Conservation (phyloP, 37 sponge, comb jelly and placozoan genomes). For the Agelas oroides region DNA sequence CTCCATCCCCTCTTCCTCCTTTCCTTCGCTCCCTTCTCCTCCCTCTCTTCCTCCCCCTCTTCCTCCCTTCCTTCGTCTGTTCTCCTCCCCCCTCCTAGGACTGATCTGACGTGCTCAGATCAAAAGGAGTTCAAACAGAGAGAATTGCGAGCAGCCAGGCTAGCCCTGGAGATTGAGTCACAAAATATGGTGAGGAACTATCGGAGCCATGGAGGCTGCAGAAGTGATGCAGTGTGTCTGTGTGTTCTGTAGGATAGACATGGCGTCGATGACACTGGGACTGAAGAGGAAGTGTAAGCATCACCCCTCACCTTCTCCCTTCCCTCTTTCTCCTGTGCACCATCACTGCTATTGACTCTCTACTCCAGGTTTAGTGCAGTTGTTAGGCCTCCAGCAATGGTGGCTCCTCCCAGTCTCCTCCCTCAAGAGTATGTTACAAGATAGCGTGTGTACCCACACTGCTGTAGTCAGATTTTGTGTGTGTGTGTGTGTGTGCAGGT, state of each 20-base stretch:
- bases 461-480: too few species aligned
- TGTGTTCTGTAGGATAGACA: background rate
- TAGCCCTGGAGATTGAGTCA: conserved; percentile 72
- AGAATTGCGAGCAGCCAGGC: conserved; percentile 34
- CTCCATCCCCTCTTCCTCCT: too few species aligned
- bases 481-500: too few species aligned
- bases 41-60: too few species aligned
- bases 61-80: too few species aligned
- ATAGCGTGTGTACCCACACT: too few species aligned
- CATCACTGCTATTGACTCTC: background rate
- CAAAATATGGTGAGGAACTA: background rate
- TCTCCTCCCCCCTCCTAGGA: conserved; percentile 44
- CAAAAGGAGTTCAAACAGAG: conserved; percentile 37
- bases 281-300: conserved; percentile 61
- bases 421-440: too few species aligned
- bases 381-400: background rate
- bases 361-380: conserved; percentile 16
- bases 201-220: background rate
- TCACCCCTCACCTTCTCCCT: background rate
- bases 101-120: conserved; percentile 38
- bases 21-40: too few species aligned
- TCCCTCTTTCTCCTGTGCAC: conserved; percentile 7
- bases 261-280: conserved; percentile 36
- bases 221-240: too few species aligned
- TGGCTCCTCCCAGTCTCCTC: too few species aligned